phyloP scores from a whole-genome alignment of 1,140 invertebrate genomes.

The Bombus polaris region DNA sequence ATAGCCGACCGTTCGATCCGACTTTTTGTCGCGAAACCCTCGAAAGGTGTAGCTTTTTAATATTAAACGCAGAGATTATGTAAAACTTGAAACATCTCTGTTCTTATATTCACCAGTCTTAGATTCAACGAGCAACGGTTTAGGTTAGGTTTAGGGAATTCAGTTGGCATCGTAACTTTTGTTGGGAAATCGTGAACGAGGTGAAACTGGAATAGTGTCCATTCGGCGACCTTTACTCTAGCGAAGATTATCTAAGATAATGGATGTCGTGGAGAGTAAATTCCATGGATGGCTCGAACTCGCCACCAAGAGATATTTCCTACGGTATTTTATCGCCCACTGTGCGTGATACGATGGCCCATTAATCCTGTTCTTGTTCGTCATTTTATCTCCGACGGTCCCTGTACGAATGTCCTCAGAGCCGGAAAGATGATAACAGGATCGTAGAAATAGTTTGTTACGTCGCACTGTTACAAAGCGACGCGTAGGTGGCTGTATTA shows the following conservation, averaged over 20 bases:
- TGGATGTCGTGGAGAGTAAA: constrained; percentile 51
- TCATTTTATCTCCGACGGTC: constrained; percentile 25
- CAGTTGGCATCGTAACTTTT: not conserved
- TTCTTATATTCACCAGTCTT: not conserved
- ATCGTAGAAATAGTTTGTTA: constrained; percentile 72
- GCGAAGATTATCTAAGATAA: constrained; percentile 69
- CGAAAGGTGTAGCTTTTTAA: not conserved
- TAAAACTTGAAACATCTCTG: not conserved
- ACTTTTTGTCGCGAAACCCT: not conserved
- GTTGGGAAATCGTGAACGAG: constrained; percentile 15
- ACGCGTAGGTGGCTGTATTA: not conserved
- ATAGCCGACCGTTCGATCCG: not conserved
- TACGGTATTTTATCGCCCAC: constrained; percentile 72
- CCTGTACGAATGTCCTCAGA: constrained; percentile 62
- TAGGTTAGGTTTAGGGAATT: not conserved
- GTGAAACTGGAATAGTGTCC: constrained; percentile 20
- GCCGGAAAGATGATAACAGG: constrained; percentile 72
- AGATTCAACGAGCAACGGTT: not conserved
- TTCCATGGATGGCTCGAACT: constrained; percentile 56
- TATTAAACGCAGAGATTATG: constrained; percentile 20
- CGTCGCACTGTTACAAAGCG: constrained; percentile 45
- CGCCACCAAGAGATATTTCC: constrained; percentile 54
- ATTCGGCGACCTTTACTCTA: constrained; percentile 57
- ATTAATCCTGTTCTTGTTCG: constrained; percentile 73
- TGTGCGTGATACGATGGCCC: constrained; percentile 73